phyloP scores from a whole-genome alignment of 2,797 vertebrate genomes.

The Mycteria americana region DNA sequence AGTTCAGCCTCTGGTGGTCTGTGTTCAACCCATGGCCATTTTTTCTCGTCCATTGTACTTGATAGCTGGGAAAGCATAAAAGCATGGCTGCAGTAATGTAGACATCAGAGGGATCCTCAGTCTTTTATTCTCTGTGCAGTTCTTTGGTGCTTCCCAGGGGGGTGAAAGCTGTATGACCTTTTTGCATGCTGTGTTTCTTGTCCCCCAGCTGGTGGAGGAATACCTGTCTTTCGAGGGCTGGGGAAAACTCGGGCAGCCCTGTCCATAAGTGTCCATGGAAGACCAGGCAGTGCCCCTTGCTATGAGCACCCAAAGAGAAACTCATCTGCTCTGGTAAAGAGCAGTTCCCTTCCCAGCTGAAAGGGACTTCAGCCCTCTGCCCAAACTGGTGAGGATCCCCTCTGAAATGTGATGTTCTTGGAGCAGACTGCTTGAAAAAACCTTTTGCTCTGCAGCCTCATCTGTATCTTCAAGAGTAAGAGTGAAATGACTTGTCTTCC shows the following conservation, averaged over 20 bases:
- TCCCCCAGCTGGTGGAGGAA: not conserved
- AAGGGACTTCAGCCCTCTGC: not conserved
- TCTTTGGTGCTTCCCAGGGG: not conserved
- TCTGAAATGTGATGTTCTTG: not conserved
- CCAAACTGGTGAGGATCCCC: not conserved
- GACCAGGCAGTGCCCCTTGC: not conserved
- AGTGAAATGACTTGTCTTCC: not conserved
- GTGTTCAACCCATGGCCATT: not conserved
- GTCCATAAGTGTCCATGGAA: not conserved
- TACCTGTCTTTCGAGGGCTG: not conserved
- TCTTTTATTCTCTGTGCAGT: not conserved
- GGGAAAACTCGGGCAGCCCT: not conserved
- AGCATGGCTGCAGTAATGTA: not conserved
- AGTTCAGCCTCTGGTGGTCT: not conserved
- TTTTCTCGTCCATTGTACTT: not conserved
- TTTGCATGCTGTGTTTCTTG: not conserved
- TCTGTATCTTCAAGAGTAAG: not conserved
- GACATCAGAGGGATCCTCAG: not conserved
- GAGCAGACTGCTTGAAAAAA: not conserved
- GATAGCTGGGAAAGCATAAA: not conserved
- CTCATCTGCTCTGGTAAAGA: not conserved
- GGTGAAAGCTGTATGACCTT: not conserved
- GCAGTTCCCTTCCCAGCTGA: not conserved
- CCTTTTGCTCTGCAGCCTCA: not conserved
- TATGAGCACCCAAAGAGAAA: not conserved